phyloP scores from a whole-genome alignment of 2,113 vertebrate species.

The Drymodes brunneopygia region DNA sequence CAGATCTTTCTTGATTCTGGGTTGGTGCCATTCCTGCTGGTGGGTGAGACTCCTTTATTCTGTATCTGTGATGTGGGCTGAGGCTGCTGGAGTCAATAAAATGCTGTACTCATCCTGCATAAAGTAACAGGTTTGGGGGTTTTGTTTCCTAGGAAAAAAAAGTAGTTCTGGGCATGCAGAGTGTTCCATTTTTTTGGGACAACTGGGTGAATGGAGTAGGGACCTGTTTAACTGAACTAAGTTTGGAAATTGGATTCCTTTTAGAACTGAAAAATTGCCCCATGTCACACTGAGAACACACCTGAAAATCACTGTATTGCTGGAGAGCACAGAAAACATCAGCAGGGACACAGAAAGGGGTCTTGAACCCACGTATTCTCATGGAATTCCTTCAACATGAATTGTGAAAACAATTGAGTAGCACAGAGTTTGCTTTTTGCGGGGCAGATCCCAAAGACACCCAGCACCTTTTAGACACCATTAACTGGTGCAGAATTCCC shows the following conservation, averaged over 20 bases:
- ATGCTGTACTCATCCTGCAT: neutral
- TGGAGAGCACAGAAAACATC: neutral
- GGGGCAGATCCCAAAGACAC: neutral
- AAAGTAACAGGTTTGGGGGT: neutral
- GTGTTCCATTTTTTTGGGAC: neutral
- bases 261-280: neutral
- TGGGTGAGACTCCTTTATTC: neutral
- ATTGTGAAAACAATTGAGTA: neutral
- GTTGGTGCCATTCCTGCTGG: neutral
- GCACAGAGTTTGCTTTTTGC: neutral
- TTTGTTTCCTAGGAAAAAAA: neutral
- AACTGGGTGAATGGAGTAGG: neutral
- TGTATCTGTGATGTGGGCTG: neutral
- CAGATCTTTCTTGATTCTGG: neutral
- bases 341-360: neutral
- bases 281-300: neutral
- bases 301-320: neutral
- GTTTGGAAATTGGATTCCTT: neutral
- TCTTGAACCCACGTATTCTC: neutral
- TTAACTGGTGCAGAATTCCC: neutral
- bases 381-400: neutral
- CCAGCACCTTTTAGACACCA: neutral
- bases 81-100: neutral
- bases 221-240: neutral
- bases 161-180: neutral